Evolutionary conservation across 2,797 vertebrate genomes (phyloP).

Genomic region (Acanthurus lineatus): DNA sequence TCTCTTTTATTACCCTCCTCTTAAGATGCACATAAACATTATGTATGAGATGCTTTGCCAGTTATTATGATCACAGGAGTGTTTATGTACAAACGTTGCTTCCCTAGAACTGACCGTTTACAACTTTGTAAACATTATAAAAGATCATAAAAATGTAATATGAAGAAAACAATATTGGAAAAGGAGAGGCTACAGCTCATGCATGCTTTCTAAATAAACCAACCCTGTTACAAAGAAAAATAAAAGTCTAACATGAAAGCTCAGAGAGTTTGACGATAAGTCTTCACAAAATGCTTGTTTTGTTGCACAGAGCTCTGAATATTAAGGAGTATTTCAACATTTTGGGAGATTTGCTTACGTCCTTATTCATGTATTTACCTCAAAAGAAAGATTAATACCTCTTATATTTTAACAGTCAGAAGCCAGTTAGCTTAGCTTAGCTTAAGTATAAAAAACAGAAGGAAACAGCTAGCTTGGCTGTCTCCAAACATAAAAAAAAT

Average conservation of each 20-base stretch:
- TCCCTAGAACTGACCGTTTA: constrained; percentile 45
- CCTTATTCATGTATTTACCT: neutral
- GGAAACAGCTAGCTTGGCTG: neutral
- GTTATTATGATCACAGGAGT: constrained; percentile 28
- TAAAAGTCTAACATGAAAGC: neutral
- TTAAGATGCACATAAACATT: constrained; percentile 44
- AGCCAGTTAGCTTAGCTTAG: neutral
- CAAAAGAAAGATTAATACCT: neutral
- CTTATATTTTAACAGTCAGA: neutral
- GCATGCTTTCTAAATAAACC: constrained; percentile 7
- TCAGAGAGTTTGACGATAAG: constrained; percentile 18
- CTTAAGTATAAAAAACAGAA: neutral
- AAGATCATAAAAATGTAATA: constrained; percentile 11
- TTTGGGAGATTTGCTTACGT: neutral
- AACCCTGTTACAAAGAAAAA: neutral
- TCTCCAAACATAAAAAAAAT: neutral
- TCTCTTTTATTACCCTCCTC: constrained; percentile 51
- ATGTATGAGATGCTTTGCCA: constrained; percentile 29
- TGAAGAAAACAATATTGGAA: constrained; percentile 4
- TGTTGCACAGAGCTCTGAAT: neutral
- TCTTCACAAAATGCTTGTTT: constrained; percentile 32
- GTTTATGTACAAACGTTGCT: constrained; percentile 31
- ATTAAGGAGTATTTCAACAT: constrained; percentile 11
- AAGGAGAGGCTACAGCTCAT: neutral
- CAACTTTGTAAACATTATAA: constrained; percentile 68